Base-by-base conservation (phyloP, 2,888 invertebrate genomes). In the Apamea epomidion region DNA sequence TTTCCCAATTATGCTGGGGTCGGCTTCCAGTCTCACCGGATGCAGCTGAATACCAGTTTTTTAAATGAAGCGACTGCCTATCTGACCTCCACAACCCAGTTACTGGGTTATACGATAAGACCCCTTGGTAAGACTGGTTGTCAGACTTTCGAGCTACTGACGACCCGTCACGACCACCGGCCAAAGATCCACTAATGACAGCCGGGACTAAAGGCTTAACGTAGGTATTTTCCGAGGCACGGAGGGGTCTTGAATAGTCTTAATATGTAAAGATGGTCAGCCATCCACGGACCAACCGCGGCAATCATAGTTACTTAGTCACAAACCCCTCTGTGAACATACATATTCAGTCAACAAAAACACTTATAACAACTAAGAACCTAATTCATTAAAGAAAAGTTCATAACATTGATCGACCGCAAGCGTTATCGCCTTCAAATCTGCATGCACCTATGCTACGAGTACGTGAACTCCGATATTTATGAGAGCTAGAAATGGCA, bases 401-500 rank as follows among this genome's bases (percentile, higher is more conserved):
- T 76, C 18, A 18, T 58, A 69, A 75, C 51, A 45, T 29, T 54
- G 16, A 51, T 64, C 48, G 16, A 18, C 51, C 18, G 12, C 1
- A 25, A 37, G 70, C 64, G 51, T 32, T 75, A 68, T 67, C 32
- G 16, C 25, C 8, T 78, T 83, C 12, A 68, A 82, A 68, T 81
- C 32, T 54, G 29, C 54, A 72, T 54, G 12, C 45, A 72, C 37
- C 18, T 65, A 45, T 42, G 45, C 29, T 48, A 69, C 12, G 58
- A 14, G 58, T n/a, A 60, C n/a, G 42, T 58, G n/a, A 21, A 58
- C n/a, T 21, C 12, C 12, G 10, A 82, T 71, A 71, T 80, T 54
- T 81, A 81, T 74, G 81, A 62, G 25, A 58, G 73, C 64, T 73
- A 29, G 48, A 74, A 78, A 72, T 75, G 45, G 51, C 75, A 67